phyloP scores from a whole-genome alignment of 2,113 vertebrate genomes.

The Macrotus californicus region DNA sequence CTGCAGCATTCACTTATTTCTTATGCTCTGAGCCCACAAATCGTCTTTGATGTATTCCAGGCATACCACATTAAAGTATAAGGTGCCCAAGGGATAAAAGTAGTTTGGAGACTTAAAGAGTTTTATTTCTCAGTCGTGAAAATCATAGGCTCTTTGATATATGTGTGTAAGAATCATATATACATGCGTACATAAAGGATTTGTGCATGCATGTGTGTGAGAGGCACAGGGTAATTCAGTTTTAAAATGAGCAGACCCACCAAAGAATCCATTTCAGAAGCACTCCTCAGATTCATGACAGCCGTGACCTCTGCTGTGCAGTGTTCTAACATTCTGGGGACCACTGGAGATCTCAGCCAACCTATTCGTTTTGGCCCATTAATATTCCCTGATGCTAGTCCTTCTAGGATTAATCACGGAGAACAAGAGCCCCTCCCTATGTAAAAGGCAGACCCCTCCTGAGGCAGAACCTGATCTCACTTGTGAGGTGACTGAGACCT shows the following conservation, averaged over 20 bases:
- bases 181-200: background rate
- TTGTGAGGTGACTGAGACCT: background rate
- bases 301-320: background rate
- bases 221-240: background rate
- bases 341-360: background rate
- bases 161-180: no score
- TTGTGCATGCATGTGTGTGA: background rate
- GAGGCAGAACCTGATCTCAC: background rate
- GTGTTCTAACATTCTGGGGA: background rate
- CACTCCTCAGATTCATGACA: background rate
- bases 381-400: background rate
- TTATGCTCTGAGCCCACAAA: background rate
- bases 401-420: background rate
- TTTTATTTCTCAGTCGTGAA: slow-evolving; percentile 51
- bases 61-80: background rate
- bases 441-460: background rate
- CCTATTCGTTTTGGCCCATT: background rate
- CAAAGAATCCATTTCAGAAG: background rate
- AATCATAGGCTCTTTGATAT: background rate
- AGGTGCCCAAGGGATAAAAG: background rate
- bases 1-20: background rate
- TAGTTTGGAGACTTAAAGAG: background rate
- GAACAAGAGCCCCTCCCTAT: background rate
- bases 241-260: background rate
- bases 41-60: background rate